Evolutionary conservation across 2,113 vertebrate genomes (phyloP).

Genomic region (Thalassarche chlororhynchos): DNA sequence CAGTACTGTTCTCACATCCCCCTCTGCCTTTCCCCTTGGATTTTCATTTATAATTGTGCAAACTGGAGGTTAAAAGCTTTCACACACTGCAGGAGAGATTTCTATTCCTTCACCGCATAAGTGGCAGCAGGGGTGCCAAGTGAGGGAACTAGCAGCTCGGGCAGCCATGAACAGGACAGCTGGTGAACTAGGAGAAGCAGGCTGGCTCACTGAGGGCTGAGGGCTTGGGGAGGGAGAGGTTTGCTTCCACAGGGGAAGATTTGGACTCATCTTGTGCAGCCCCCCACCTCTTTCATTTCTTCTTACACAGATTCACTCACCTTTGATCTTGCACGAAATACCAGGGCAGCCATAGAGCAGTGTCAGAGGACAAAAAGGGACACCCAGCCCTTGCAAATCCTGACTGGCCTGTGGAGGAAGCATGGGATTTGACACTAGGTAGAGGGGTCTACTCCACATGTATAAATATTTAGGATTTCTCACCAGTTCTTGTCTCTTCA

Average conservation of each 20-base stretch:
- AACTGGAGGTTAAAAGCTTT: neutral
- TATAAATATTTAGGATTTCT: neutral
- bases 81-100: neutral
- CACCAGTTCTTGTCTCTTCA: neutral
- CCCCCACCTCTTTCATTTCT: neutral
- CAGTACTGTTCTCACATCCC: neutral
- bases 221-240: neutral
- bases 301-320: neutral
- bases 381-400: neutral
- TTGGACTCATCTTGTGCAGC: neutral
- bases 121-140: neutral
- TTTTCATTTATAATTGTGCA: neutral
- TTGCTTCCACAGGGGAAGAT: neutral
- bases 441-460: neutral
- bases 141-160: neutral
- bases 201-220: neutral
- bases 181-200: neutral
- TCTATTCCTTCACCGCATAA: neutral
- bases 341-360: neutral
- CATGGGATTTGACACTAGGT: neutral
- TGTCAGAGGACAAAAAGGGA: neutral
- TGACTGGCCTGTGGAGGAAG: neutral
- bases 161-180: neutral
- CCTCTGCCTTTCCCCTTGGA: neutral
- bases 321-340: neutral